Conservation (phyloP, 2,888 invertebrate species). For the Timema cristinae region DNA sequence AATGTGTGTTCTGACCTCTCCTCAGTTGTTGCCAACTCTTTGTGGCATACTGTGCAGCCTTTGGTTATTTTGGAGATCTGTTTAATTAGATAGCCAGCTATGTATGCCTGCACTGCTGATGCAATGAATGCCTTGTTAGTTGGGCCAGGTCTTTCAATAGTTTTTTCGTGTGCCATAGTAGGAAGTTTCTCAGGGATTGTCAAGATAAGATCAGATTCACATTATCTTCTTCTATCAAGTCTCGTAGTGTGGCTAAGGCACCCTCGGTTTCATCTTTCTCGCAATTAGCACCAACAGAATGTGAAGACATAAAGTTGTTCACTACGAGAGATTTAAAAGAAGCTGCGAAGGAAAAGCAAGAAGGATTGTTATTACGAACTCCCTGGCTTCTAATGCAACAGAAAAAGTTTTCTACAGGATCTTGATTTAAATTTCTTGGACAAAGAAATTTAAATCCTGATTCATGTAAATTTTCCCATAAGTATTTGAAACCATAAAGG, state of each 20-base stretch:
- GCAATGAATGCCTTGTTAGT: no score
- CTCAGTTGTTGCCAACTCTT: no score
- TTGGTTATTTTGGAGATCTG: no score
- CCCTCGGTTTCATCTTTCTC: neutral
- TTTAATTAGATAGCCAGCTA: no score
- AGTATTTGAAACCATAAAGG: neutral
- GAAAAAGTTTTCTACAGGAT: conserved; percentile 3
- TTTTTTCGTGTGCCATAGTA: no score
- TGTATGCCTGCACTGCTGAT: no score
- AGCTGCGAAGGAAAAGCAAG: neutral
- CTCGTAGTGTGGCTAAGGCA: neutral
- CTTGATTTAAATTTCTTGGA: neutral
- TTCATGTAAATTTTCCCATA: neutral
- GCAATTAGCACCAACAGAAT: neutral
- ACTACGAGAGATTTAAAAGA: conserved; percentile 10
- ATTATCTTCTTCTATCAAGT: neutral
- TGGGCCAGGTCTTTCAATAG: no score
- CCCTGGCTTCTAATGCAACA: neutral
- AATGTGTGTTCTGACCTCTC: no score
- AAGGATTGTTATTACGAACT: conserved; percentile 3
- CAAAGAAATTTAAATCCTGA: neutral
- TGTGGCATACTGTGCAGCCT: no score
- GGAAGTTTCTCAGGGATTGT: no score
- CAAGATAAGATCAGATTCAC: no score
- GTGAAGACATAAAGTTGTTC: conserved; percentile 7